Evolutionary conservation across 2,888 invertebrate genomes (phyloP), one percentile per base, ranked within the genome.

Genomic region (Trimorus sp.): DNA sequence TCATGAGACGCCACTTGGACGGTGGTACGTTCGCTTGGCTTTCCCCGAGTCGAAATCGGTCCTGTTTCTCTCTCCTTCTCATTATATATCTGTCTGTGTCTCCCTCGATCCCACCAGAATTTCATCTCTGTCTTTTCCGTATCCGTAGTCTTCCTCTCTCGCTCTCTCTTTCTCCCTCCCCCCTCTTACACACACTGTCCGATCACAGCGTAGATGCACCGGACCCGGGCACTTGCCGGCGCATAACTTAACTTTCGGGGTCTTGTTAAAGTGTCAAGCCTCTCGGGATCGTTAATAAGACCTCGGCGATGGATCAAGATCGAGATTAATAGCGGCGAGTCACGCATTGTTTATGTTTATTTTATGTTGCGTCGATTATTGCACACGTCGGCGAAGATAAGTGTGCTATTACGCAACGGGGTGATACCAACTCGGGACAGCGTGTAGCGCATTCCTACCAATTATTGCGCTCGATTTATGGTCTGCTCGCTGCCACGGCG

Each of bases 201-300:
- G 71, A 69, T 56, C 71, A 49, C 58, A 79, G 54, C 54, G 15
- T n/a, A 69, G 68, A 69, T 77, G 74, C 65, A 76, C 73, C 74
- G 36, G 9, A 51, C 56, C 66, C 66, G 59, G 68, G 16, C 81
- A 70, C 80, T 80, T 79, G 71, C 63, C 77, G 71, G 51, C 82
- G 80, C 79, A 83, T 82, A 84, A 84, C 76, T 83, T 70, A 78
- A 87, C 87, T 88, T 86, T 86, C 83, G 84, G 73, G 63, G 65
- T 73, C 83, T 84, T 58, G 79, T 84, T 84, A 84, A 84, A 79
- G 81, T 73, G 73, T 59, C 70, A 70, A 51, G 58, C 48, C 73
- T 53, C 37, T 38, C 48, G 77, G 63, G 38, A 37, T 75, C 79
- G 82, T 79, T 79, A 73, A 79, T 79, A 76, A 79, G 78, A 71